Base-by-base conservation (phyloP, 2,113 vertebrate genomes). In the Collichthys lucidus region DNA sequence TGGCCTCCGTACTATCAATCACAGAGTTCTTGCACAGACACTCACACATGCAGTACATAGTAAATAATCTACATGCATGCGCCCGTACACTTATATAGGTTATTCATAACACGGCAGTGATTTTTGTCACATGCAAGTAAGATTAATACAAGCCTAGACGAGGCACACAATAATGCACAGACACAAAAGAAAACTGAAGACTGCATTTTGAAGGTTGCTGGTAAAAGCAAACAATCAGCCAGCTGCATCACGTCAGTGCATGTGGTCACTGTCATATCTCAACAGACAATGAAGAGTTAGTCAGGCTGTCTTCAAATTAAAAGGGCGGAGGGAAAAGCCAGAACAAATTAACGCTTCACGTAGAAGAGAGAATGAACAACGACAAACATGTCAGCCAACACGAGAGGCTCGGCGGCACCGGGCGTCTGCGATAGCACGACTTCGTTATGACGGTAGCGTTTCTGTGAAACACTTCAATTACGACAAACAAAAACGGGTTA, bases 251-350 rank as follows among this genome's bases (percentile, higher is more conserved):
- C 29, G 35, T 64, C 44, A 62, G 49, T 57, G 74, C 56, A 24
- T 47, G 35, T 53, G 59, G 62, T 40, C 16, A 47, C 74, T 74
- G 80, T 83, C 77, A 86, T 80, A 77, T 84, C 82, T 88, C 84
- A 85, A 20, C 69, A 84, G 75, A 60, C 84, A 80, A 86, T 90
- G 85, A 88, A 91, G 52, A 90, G 68, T 83, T 83, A 86, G 80
- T 90, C 89, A 90, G 67, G 53, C 74, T 20, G 42, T 74, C 61
- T 75, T 83, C 84, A 87, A 87, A 94, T 90, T 88, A 87, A 89
- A 85, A 90, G 75, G 79, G 83, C 76, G 74, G 84, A 80, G 52
- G 74, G 68, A 81, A n/a, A 26, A 69, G 62, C 55, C 66, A 79
- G 66, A 78, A 57, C 29, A 79, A 73, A 80, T 73, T 59, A 73